Conservation (phyloP, 2,888 invertebrate genomes). For the Oxytorus armatus region DNA sequence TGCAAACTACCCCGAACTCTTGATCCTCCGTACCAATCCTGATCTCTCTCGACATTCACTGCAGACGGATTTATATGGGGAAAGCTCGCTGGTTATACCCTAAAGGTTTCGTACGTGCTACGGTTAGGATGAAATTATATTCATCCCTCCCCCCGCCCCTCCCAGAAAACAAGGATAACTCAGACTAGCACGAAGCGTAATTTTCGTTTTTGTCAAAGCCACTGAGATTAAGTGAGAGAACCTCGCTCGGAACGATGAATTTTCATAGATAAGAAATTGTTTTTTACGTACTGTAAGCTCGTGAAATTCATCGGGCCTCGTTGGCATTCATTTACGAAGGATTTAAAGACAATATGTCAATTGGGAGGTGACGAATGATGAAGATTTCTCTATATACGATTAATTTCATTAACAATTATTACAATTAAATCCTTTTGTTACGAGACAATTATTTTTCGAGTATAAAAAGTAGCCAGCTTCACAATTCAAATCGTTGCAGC, state of each 20-base stretch:
- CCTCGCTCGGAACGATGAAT: background rate
- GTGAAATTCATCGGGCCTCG: background rate
- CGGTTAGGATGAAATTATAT: conserved; percentile 10
- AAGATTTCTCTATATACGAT: background rate
- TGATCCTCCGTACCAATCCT: conserved; percentile 26
- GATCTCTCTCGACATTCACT: background rate
- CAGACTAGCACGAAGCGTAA: background rate
- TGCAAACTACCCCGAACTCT: conserved; percentile 32
- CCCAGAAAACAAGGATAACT: conserved; percentile 15
- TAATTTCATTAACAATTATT: too few species aligned
- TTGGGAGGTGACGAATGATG: too few species aligned
- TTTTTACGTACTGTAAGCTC: background rate
- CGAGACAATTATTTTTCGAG: too few species aligned
- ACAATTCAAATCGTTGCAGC: too few species aligned
- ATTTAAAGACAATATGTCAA: background rate
- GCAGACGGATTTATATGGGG: background rate
- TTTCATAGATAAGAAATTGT: background rate
- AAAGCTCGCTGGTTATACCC: conserved; percentile 14
- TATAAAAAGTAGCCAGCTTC: too few species aligned
- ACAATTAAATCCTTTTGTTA: too few species aligned
- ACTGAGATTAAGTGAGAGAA: background rate
- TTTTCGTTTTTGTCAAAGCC: conserved; percentile 13
- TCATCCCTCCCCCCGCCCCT: too few species aligned
- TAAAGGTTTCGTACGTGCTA: conserved; percentile 51
- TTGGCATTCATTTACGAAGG: background rate